Evolutionary conservation across 2,113 vertebrate genomes (phyloP).

Genomic region (Trichechus manatus): DNA sequence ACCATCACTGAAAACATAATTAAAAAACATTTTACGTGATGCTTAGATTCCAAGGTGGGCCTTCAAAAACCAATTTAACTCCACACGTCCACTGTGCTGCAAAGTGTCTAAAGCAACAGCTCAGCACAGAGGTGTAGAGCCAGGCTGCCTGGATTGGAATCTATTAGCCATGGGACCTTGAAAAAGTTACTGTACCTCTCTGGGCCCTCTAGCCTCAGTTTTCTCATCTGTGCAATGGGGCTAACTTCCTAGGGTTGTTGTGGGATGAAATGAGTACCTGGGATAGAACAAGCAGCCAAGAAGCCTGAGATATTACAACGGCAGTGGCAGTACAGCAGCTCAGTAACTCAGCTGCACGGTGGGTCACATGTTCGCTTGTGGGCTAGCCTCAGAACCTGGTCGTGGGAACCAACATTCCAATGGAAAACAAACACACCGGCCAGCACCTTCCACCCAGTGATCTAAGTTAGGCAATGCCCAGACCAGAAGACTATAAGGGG

Average conservation of each 20-base stretch:
- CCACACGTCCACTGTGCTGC: background rate
- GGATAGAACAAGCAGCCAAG: background rate
- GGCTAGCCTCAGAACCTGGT: background rate
- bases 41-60: background rate
- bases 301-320: background rate
- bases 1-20: background rate
- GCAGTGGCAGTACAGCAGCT: background rate
- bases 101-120: background rate
- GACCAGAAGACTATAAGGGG: background rate
- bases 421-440: background rate
- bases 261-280: background rate
- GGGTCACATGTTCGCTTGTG: too few relatives aligned
- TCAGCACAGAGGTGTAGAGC: background rate
- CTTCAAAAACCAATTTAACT: too few relatives aligned
- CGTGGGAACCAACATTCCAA: background rate
- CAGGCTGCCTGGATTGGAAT: background rate
- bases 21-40: background rate
- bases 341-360: accelerated
- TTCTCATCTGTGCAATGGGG: background rate
- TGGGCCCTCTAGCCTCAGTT: background rate
- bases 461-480: background rate
- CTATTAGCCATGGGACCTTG: accelerated
- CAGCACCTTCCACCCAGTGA: background rate
- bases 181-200: background rate
- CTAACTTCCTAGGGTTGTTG: too few relatives aligned